Evolutionary conservation across 1,140 invertebrate genomes (phyloP).

Genomic region (Ladona fulva): DNA sequence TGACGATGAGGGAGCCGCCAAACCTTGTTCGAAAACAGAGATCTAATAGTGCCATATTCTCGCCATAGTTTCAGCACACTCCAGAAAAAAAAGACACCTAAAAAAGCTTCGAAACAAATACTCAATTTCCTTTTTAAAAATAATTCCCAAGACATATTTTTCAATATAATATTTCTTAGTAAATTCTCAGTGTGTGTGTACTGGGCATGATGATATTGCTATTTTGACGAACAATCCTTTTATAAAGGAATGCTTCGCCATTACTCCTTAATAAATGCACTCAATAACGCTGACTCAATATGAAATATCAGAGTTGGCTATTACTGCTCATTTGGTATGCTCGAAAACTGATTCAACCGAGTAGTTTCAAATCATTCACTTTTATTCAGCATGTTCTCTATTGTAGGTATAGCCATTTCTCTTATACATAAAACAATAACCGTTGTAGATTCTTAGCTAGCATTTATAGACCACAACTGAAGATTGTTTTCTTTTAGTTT

Average conservation of each 20-base stretch:
- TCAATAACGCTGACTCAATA: not conserved
- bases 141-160: constrained; percentile 10
- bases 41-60: not conserved
- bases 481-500: constrained; percentile 7
- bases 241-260: constrained; percentile 18
- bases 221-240: constrained; percentile 15
- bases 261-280: constrained; percentile 6
- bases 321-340: constrained; percentile 9
- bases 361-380: not conserved
- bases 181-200: constrained; percentile 9
- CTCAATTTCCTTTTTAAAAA: constrained; percentile 6
- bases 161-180: constrained; percentile 11
- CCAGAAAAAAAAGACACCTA: not conserved
- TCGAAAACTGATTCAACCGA: not conserved
- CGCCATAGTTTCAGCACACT: constrained; percentile 7
- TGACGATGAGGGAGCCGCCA: not conserved
- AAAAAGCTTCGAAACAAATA: not conserved
- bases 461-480: constrained; percentile 2
- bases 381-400: constrained; percentile 10
- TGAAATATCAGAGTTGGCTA: not conserved
- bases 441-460: constrained; percentile 5
- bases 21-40: not conserved
- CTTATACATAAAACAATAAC: constrained; percentile 10
- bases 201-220: constrained; percentile 8
- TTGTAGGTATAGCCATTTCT: not conserved